These are phyloP conservation scores for Pantelozetes paolii DNA, from an alignment of 2,888 invertebrate genomes.

Conservation along the genomic window DNA sequence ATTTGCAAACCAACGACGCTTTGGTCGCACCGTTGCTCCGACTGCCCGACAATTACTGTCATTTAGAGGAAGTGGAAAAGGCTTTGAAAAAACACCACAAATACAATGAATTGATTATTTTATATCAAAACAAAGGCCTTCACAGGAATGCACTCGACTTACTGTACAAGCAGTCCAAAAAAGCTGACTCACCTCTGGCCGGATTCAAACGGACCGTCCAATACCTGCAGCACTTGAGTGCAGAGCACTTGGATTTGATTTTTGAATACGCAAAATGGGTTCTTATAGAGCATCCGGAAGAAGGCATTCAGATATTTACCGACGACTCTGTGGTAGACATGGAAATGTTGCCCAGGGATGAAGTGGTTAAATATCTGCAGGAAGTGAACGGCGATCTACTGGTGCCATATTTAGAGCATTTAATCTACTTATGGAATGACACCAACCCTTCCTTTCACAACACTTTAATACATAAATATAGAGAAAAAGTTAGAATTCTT, in stretches of 20 bases:
- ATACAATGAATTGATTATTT: conserved; percentile 84
- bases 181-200: conserved; percentile 58
- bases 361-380: conserved; percentile 81
- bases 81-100: conserved; percentile 80
- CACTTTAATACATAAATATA: conserved; percentile 79
- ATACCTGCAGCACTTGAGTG: conserved; percentile 84
- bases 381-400: conserved; percentile 69
- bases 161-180: conserved; percentile 62
- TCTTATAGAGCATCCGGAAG: conserved; percentile 73
- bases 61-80: conserved; percentile 86
- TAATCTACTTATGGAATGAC: conserved; percentile 85
- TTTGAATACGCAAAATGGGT: conserved; percentile 94
- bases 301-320: conserved; percentile 82
- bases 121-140: conserved; percentile 89
- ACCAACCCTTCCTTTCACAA: conserved; percentile 80
- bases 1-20: conserved; percentile 91
- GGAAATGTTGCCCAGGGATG: conserved; percentile 78
- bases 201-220: conserved; percentile 79
- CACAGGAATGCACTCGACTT: conserved; percentile 87
- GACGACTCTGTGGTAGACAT: conserved; percentile 75
- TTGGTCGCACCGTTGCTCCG: conserved; percentile 84
- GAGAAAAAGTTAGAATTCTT: conserved; percentile 61
- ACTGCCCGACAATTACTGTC: conserved; percentile 76
- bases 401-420: conserved; percentile 89
- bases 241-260: conserved; percentile 76